Percentiles rank a stretch among this genome's conserved stretches.
Conservation (phyloP, 2,797 vertebrate species). For the Buceros bicornis region DNA sequence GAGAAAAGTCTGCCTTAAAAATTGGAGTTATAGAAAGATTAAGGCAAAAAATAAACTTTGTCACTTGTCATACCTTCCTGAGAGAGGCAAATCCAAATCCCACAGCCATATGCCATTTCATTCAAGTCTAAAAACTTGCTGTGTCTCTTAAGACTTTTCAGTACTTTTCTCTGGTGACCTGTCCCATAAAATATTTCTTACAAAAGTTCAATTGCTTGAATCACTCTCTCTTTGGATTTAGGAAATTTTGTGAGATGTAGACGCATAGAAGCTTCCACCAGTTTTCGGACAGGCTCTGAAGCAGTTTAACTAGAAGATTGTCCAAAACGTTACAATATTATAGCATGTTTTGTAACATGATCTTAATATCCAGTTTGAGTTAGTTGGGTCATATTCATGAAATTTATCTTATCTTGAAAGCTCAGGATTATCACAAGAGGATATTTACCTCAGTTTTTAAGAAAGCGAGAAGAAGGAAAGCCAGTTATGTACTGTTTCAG, state of each 20-base stretch:
- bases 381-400: neutral
- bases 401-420: neutral
- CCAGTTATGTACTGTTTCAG: neutral
- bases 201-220: neutral
- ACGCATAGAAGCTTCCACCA: neutral
- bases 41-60: neutral
- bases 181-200: neutral
- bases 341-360: neutral
- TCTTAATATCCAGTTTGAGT: neutral
- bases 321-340: neutral
- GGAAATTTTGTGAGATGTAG: neutral
- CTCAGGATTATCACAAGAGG: neutral
- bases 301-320: neutral
- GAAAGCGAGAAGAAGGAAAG: neutral
- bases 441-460: neutral
- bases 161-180: conserved; percentile 27
- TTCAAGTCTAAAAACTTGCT: conserved; percentile 22
- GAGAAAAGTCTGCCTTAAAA: neutral
- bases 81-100: neutral
- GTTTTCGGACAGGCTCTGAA: neutral
- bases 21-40: neutral
- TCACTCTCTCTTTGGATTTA: neutral
- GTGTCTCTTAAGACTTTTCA: neutral
- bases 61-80: neutral
- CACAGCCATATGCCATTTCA: neutral